A percentile compares a stretch with the other conserved stretches of the same genome.
Conservation (phyloP, 2,888 invertebrate genomes). For the Cantharis flavilabris region DNA sequence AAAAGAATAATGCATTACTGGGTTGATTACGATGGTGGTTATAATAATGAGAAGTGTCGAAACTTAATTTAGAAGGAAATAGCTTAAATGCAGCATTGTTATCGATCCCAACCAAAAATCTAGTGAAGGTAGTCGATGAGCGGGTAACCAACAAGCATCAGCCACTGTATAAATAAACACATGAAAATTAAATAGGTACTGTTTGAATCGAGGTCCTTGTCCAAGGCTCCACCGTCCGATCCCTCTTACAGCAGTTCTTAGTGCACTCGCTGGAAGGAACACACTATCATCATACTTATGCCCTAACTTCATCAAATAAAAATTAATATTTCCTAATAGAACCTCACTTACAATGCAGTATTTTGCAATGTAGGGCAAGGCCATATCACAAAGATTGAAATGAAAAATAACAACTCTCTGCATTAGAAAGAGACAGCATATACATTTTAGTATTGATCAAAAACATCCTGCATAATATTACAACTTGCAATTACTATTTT, state of each 20-base stretch:
- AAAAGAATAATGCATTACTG: background rate
- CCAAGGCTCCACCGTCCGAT: conserved; percentile 42
- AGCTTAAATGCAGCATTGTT: conserved; percentile 48
- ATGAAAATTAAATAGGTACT: conserved; percentile 59
- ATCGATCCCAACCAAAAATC: conserved; percentile 56
- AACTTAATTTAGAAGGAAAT: background rate
- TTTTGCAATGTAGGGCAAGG: conserved; percentile 56
- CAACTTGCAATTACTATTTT: conserved; percentile 19
- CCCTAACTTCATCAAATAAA: conserved; percentile 40
- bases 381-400: conserved; percentile 51
- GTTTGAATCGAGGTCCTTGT: conserved; percentile 50
- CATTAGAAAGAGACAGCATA: conserved; percentile 52
- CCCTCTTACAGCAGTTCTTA: conserved; percentile 48
- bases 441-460: conserved; percentile 53
- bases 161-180: conserved; percentile 58
- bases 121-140: conserved; percentile 59
- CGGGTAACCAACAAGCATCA: conserved; percentile 59
- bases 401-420: conserved; percentile 49
- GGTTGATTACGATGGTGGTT: background rate
- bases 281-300: conserved; percentile 54
- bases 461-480: conserved; percentile 53
- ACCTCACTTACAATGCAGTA: conserved; percentile 47
- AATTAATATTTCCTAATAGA: conserved; percentile 11
- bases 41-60: background rate
- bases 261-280: conserved; percentile 55